Percentiles rank a stretch among this genome's conserved stretches.
phyloP scores from a whole-genome alignment of 2,113 vertebrate genomes.

The Albula glossodonta region DNA sequence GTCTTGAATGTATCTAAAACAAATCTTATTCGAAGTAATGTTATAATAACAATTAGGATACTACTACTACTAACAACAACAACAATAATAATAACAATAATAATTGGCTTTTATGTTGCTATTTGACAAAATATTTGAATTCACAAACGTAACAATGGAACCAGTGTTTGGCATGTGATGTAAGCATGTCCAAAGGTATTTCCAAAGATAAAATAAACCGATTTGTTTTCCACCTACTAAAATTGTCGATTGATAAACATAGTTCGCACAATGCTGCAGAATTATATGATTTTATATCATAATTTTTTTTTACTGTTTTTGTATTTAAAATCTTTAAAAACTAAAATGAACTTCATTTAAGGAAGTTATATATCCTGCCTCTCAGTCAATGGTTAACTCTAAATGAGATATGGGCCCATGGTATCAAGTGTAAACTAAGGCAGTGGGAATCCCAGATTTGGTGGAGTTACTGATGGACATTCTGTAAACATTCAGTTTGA shows the following conservation, averaged over 20 bases:
- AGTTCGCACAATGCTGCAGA: neutral
- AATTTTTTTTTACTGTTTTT: too few relatives aligned
- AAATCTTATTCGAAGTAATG: too few relatives aligned
- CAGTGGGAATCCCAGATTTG: neutral
- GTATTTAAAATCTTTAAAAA: too few relatives aligned
- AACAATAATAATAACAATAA: neutral
- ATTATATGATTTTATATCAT: neutral
- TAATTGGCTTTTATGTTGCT: neutral
- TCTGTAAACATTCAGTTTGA: too few relatives aligned
- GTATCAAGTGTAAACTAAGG: neutral
- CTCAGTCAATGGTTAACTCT: neutral
- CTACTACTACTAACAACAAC: too few relatives aligned
- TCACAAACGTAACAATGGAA: too few relatives aligned
- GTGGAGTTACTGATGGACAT: neutral
- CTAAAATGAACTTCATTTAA: too few relatives aligned
- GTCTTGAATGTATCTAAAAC: too few relatives aligned
- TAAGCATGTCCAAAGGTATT: too few relatives aligned
- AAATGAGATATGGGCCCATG: neutral
- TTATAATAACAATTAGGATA: too few relatives aligned
- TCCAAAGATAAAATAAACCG: neutral
- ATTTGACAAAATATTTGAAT: too few relatives aligned
- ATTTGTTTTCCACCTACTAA: neutral
- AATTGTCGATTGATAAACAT: neutral
- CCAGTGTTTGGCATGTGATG: too few relatives aligned
- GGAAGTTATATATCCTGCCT: neutral